phyloP scores from a whole-genome alignment of 2,797 vertebrate species.

The Squalus acanthias region DNA sequence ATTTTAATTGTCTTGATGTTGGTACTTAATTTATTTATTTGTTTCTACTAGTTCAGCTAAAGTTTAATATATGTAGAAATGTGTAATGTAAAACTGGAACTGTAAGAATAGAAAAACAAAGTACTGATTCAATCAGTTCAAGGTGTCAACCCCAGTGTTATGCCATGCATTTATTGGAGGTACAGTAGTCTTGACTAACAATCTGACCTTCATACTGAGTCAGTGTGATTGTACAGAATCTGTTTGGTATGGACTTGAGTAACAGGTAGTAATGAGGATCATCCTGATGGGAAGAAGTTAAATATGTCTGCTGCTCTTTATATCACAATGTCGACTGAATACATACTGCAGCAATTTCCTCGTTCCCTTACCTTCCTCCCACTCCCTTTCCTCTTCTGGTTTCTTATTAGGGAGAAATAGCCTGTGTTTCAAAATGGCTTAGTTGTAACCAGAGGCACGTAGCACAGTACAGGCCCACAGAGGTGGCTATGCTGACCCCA shows the following conservation, averaged over 20 bases:
- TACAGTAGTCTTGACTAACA: neutral
- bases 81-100: neutral
- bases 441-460: neutral
- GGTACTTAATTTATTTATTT: neutral
- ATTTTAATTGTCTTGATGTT: neutral
- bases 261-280: neutral
- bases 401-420: neutral
- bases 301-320: neutral
- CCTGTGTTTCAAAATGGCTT: neutral
- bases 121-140: neutral
- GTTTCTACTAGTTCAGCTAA: neutral
- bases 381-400: too few relatives aligned
- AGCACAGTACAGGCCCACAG: neutral
- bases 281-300: neutral
- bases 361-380: neutral
- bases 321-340: neutral
- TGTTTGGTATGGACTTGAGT: neutral
- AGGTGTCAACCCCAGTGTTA: neutral
- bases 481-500: neutral
- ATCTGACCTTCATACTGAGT: neutral
- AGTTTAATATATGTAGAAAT: constrained; percentile 13
- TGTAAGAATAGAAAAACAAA: constrained; percentile 14
- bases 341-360: neutral
- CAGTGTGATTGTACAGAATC: neutral
- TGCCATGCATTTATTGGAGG: neutral